Percentiles rank a stretch among this genome's conserved stretches.
Conservation (phyloP, 30 jellyfish, hydroid and myxozoan species). For the Hydra vulgaris region DNA sequence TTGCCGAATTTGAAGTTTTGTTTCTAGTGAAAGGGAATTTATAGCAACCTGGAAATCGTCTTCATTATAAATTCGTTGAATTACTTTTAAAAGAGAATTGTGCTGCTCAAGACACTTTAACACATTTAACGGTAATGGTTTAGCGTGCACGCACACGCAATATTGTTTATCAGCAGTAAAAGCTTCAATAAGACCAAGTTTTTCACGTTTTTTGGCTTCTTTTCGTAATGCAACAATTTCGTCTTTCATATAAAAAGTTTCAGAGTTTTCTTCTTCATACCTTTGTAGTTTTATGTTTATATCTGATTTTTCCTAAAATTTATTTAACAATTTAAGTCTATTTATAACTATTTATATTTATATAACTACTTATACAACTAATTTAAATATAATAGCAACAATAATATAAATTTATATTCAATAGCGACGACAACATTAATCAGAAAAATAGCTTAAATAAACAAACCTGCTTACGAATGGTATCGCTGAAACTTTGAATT, state of each 20-base stretch:
- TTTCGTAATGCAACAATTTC: slow-evolving; percentile 20
- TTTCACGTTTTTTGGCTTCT: slow-evolving; percentile 20
- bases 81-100: slow-evolving; percentile 37
- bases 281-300: neutral
- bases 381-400: too few species aligned
- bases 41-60: slow-evolving; percentile 47
- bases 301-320: neutral
- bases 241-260: slow-evolving; percentile 7
- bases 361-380: too few species aligned
- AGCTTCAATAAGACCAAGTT: slow-evolving; percentile 75
- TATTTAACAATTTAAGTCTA: too few species aligned
- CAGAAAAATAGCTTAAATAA: too few species aligned
- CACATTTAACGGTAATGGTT: slow-evolving; percentile 49
- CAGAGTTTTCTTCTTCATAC: neutral
- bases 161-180: slow-evolving; percentile 49
- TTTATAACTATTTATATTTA: too few species aligned
- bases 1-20: slow-evolving; percentile 23
- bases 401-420: too few species aligned
- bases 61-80: slow-evolving; percentile 48
- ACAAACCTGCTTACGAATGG: slow-evolving; percentile 46
- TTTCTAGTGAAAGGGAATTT: slow-evolving; percentile 25
- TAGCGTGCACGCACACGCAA: slow-evolving; percentile 62
- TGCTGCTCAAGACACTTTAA: slow-evolving; percentile 40
- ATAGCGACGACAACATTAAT: too few species aligned
- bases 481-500: slow-evolving; percentile 65